These are phyloP conservation scores for Drosophila multiciliata DNA, from an alignment of 2,888 invertebrate species.

Conservation along the genomic window DNA sequence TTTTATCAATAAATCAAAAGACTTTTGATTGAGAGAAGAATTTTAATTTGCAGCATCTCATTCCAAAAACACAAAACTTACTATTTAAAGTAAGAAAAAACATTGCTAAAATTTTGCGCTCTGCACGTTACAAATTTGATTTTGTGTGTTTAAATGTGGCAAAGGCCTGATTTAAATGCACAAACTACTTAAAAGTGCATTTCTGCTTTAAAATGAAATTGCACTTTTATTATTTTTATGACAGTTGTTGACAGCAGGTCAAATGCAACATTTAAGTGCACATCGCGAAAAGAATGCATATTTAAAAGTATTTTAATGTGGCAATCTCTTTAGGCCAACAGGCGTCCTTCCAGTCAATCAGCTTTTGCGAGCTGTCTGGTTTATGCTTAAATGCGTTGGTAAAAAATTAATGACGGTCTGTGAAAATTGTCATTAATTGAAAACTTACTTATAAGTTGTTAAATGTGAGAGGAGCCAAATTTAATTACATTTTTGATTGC, in stretches of 20 bases:
- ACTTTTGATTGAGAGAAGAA: background rate
- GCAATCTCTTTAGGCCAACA: slow-evolving; percentile 3
- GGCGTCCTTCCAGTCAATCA: background rate
- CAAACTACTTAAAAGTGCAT: slow-evolving; percentile 54
- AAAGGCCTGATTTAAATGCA: slow-evolving; percentile 52
- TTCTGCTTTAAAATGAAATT: slow-evolving; percentile 50
- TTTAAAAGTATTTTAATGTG: slow-evolving; percentile 22
- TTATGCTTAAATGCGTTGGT: background rate
- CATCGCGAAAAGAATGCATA: slow-evolving; percentile 13
- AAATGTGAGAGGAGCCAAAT: background rate
- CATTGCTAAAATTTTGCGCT: background rate
- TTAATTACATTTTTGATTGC: background rate
- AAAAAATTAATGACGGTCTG: background rate
- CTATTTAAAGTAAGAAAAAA: background rate
- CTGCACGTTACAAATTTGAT: background rate
- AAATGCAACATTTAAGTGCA: slow-evolving; percentile 38
- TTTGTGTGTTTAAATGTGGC: background rate
- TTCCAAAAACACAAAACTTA: background rate
- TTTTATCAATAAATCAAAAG: background rate
- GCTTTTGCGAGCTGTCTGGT: background rate
- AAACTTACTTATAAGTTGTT: background rate
- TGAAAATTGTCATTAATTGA: background rate
- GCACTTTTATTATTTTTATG: slow-evolving; percentile 50
- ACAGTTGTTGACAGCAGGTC: slow-evolving; percentile 35
- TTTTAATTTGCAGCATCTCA: background rate